Conservation (phyloP, 2,797 vertebrate species). For the Poeciliopsis presidionis region DNA sequence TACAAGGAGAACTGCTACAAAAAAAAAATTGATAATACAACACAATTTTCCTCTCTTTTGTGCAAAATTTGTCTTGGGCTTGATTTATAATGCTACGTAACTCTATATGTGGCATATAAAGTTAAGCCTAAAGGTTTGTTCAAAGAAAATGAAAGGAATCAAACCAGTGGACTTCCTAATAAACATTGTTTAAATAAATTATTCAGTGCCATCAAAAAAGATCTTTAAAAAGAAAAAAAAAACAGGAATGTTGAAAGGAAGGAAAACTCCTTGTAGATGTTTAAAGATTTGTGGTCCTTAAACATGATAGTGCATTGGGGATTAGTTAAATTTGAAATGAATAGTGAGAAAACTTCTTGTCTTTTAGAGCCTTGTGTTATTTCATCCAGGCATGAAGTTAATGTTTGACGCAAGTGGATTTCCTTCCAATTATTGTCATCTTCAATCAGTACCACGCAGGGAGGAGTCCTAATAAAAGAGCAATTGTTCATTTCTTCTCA, state of each 20-base stretch:
- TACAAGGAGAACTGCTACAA: not conserved
- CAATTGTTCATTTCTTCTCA: not conserved
- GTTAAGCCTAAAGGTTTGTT: conserved; percentile 30
- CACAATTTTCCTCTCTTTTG: not conserved
- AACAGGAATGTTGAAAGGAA: not conserved
- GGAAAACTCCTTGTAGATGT: not conserved
- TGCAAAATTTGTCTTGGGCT: conserved; percentile 6
- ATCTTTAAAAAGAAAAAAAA: not conserved
- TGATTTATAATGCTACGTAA: conserved; percentile 25
- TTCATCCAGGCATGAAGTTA: not conserved
- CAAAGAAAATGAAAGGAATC: conserved; percentile 28
- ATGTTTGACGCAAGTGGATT: not conserved
- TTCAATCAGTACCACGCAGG: not conserved
- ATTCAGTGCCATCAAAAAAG: not conserved
- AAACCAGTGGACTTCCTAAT: conserved; percentile 11
- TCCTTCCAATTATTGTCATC: not conserved
- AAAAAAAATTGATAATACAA: not conserved
- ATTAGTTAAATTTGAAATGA: not conserved
- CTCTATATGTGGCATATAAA: conserved; percentile 27
- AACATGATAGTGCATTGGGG: not conserved
- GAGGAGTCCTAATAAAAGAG: not conserved
- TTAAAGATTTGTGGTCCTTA: not conserved
- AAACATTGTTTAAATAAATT: not conserved
- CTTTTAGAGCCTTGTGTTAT: not conserved
- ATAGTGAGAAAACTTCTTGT: not conserved